Base-by-base conservation (phyloP, 2,888 invertebrate species). In the Brenthis daphne region DNA sequence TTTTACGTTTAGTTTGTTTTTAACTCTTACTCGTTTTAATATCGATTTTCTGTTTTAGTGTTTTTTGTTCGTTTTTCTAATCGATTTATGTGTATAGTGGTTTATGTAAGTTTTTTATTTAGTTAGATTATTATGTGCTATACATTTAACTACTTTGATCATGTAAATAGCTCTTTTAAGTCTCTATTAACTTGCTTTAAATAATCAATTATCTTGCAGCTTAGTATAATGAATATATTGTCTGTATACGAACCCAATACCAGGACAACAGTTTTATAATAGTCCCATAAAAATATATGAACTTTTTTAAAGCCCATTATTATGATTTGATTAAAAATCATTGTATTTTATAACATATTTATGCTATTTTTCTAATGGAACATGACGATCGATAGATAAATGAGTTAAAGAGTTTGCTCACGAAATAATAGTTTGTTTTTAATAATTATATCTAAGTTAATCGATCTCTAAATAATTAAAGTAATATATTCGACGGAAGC, bases 1-100 rank as follows among this genome's bases (percentile, higher is more conserved):
- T 77, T 79, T 77, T 79, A 80, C 77, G 75, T 77, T 77, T 76
- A 64, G 55, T 76, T 75, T 76, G 73, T 72, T 73, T 74, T 77
- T 76, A 24, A 47, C 73, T 73, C 65, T 64, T 58, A 48, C 57
- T 50, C 24, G 48, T 70, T 70, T 72, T 71, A 56, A 58, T 69
- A 64, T 72, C 57, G 64, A 33, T 73, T 70, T 71, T 57, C 61
- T 57, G 13, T 57, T 55, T 51, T 53, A 37, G 8, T 8, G 66
- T 37, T 54, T 29, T 64, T 50, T 50, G n/a, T 60, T 60, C 29
- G 48, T 60, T 29, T 50, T 65, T 67, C 53, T 54, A 53, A 43
- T 43, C 53, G 37, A 54, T 53, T 63, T 63, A 14, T 60, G 51
- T 29, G 37, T 53, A 16, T 63, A 53, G 20, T 11, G 13, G 33